Base-by-base conservation (phyloP, 2,888 invertebrate genomes). In the Drosophila borborema region DNA sequence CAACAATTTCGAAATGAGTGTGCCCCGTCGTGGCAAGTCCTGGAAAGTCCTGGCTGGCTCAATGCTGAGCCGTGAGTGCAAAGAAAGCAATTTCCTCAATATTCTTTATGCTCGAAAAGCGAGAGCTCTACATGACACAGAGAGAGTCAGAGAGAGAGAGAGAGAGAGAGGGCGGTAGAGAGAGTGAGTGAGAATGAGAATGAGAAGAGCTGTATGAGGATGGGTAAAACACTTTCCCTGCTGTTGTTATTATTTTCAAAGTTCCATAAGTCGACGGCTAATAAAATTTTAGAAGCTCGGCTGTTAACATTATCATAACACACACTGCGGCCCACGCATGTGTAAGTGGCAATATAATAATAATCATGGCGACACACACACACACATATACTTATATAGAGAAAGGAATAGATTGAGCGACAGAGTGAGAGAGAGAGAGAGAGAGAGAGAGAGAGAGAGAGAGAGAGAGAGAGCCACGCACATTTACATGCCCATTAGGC, bases 271-370 rank as follows among this genome's bases (percentile, higher is more conserved):
- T 76, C 72, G 81, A 71, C 64, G 73, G 81, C 78, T 81, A 86
- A 89, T 83, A 86, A 86, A 83, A 88, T 83, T 83, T 88, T 86
- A 84, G 87, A 84, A 86, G 82, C 81, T 74, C 61, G 77, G 78
- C 82, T 86, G 78, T 86, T 81, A 84, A 80, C 86, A 86, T 89
- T 84, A 89, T 89, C 85, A 81, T 89, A 84, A 86, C 74, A 71
- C 81, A 77, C 67, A 82, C 71, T 45, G 61, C 59, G 46, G 49
- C 55, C 6, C 48, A 51, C 51, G 53, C 55, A 69, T 64, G 72
- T 71, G 70, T 62, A 77, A 75, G 83, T 75, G 74, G 68, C 83
- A 72, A 58, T 76, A 85, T 87, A 82, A 85, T 87, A 84, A 87
- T 87, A 82, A 84, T 84, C 83, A 84, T 74, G 72, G 75, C 46